Base-by-base conservation (phyloP, 1,140 invertebrate genomes). In the Oncopeltus fasciatus region DNA sequence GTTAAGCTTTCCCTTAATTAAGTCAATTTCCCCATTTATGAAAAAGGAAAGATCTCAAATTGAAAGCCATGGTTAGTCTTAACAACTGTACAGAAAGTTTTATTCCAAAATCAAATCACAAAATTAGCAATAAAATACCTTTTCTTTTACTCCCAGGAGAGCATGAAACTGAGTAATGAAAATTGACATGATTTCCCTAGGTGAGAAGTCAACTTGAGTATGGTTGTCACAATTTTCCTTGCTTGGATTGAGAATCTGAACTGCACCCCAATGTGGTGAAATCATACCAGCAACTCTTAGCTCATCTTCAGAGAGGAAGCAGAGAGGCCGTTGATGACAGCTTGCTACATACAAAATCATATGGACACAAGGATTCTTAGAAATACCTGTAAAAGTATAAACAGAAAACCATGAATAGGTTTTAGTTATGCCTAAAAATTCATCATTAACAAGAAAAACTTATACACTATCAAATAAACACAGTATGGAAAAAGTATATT, bases 191-290 rank as follows among this genome's bases (percentile, higher is more conserved):
- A 53, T 14, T 16, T 53, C 49, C 24, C 12, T 53, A 8, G 49
- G 24, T 24, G 2, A 53, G 24, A 53, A 59, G 29, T 26, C 24
- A 26, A 53, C 49, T 26, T 53, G 18, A 24, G 49, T 53, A 26
- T 53, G 49, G 26, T 66, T 70, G 56, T 69, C 69, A 69, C 80
- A 88, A 21, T 78, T 73, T 1, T 75, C 74, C 21, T 68, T 66
- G 1, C 81, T 75, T n/a, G n/a, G 83, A 74, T 85, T 90, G 14
- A 80, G 78, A 43, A 86, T 79, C 44, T 85, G 80, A 38, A 91
- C 82, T n/a, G 83, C 92, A 62, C 94, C 94, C 94, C 94, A 98
- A 62, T 89, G 80, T 4, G 92, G 88, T 14, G 91, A 92, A 62
- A 95, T 79, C 71, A 92, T 91, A 1, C 87, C 81, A 75, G 88